Percentiles rank a stretch among this genome's conserved stretches.
These are phyloP conservation scores for Cataglyphis altisquamis DNA, from an alignment of 2,888 invertebrate genomes.

Conservation along the genomic window DNA sequence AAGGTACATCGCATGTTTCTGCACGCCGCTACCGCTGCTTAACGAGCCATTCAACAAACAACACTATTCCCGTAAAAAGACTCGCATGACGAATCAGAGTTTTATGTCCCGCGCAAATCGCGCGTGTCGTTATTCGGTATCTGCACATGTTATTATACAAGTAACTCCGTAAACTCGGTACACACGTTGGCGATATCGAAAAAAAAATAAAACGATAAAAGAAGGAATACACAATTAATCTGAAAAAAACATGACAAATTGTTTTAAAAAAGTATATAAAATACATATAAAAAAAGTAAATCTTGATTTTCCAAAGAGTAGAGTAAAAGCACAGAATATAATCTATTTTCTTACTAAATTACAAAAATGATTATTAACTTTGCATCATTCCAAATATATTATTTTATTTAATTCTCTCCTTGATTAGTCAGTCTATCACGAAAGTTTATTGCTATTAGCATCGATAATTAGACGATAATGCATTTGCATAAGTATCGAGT, in stretches of 20 bases:
- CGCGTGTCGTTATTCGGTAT: constrained; percentile 46
- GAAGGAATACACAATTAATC: not conserved
- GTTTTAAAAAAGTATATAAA: not conserved
- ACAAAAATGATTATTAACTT: not conserved
- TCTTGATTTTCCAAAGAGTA: not conserved
- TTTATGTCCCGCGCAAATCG: constrained; percentile 50
- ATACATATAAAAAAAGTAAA: not conserved
- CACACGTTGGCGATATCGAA: not conserved
- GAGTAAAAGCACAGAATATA: not conserved
- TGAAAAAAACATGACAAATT: too few species aligned
- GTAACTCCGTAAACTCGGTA: not conserved
- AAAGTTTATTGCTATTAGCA: not conserved
- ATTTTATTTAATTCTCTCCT: too few species aligned
- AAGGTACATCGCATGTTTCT: constrained; percentile 68
- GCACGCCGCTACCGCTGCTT: constrained; percentile 27
- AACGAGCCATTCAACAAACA: constrained; percentile 60
- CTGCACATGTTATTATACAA: not conserved
- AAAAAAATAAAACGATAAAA: not conserved
- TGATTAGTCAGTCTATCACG: too few species aligned
- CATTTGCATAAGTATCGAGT: not conserved
- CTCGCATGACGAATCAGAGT: constrained; percentile 51
- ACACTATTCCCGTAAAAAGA: constrained; percentile 37
- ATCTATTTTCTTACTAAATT: not conserved
- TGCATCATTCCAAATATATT: not conserved
- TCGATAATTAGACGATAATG: not conserved